phyloP scores from a whole-genome alignment of 1,140 invertebrate species.

The Polypedilum vanderplanki region DNA sequence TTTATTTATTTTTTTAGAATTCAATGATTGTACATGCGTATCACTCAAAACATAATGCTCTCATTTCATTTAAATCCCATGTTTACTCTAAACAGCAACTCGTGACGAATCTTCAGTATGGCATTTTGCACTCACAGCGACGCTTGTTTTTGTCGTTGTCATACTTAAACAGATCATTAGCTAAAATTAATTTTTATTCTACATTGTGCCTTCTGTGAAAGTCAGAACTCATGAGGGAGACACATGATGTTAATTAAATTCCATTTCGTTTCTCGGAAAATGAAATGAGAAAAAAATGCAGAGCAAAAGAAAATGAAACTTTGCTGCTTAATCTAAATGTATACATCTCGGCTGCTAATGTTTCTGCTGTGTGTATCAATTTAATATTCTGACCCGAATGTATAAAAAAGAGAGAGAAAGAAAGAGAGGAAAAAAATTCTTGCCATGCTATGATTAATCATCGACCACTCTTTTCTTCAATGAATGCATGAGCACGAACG shows the following conservation, averaged over 20 bases:
- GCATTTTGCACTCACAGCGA: neutral
- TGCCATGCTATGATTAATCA: constrained; percentile 4
- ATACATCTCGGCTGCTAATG: neutral
- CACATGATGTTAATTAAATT: constrained; percentile 14
- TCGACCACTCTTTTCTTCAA: neutral
- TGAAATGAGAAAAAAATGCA: neutral
- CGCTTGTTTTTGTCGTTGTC: neutral
- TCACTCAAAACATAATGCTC: too few species aligned
- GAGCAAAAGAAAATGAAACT: too few species aligned
- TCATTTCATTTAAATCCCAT: too few species aligned
- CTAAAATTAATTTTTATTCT: constrained; percentile 8
- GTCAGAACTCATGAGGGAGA: constrained; percentile 16
- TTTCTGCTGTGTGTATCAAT: constrained; percentile 16
- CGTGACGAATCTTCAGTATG: neutral
- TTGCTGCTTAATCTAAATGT: neutral
- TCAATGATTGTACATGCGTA: too few species aligned
- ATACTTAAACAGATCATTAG: constrained; percentile 18
- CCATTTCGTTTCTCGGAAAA: neutral
- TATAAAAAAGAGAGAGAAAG: too few species aligned
- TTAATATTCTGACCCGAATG: constrained; percentile 22
- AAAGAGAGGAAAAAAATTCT: neutral
- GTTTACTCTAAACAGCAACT: too few species aligned
- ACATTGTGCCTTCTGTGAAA: neutral
- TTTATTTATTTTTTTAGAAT: too few species aligned
- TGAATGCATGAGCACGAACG: constrained; percentile 21